Evolutionary conservation across 2,888 invertebrate genomes (phyloP).

Genomic region (Drosophila siamana): DNA sequence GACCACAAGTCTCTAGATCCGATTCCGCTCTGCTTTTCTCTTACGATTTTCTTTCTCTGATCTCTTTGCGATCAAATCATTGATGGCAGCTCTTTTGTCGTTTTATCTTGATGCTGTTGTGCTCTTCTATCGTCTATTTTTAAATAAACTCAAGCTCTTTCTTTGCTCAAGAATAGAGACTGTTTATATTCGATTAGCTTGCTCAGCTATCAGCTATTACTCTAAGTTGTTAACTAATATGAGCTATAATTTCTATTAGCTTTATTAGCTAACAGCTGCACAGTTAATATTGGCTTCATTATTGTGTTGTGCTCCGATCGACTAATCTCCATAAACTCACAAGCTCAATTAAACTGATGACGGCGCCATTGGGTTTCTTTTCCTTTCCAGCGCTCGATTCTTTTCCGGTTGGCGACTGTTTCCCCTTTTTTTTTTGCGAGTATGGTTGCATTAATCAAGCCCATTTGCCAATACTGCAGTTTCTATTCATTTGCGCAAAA

Average conservation of each 20-base stretch:
- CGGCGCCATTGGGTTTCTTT: slow-evolving; percentile 17
- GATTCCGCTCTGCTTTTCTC: not conserved
- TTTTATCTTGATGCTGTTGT: not conserved
- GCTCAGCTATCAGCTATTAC: too few relatives aligned
- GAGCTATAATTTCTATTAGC: not conserved
- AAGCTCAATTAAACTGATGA: slow-evolving; percentile 11
- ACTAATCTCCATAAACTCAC: slow-evolving; percentile 11
- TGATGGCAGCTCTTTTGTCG: not conserved
- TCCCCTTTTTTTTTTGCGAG: slow-evolving; percentile 10
- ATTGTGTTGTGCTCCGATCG: not conserved
- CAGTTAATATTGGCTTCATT: not conserved
- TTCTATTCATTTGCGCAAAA: slow-evolving; percentile 60
- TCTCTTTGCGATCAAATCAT: not conserved
- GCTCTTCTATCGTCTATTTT: not conserved
- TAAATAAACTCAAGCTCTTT: not conserved
- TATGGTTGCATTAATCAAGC: slow-evolving; percentile 58
- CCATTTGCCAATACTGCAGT: slow-evolving; percentile 51
- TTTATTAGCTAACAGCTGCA: not conserved
- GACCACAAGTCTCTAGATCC: not conserved
- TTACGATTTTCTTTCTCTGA: not conserved
- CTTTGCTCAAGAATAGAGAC: too few relatives aligned
- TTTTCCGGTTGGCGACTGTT: slow-evolving; percentile 47
- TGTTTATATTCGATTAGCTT: too few relatives aligned
- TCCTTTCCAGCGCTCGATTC: slow-evolving; percentile 14
- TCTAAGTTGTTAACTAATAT: not conserved